Percentiles rank a stretch among this genome's conserved stretches.
phyloP scores from a whole-genome alignment of 2,797 vertebrate genomes.

The Betta splendens region DNA sequence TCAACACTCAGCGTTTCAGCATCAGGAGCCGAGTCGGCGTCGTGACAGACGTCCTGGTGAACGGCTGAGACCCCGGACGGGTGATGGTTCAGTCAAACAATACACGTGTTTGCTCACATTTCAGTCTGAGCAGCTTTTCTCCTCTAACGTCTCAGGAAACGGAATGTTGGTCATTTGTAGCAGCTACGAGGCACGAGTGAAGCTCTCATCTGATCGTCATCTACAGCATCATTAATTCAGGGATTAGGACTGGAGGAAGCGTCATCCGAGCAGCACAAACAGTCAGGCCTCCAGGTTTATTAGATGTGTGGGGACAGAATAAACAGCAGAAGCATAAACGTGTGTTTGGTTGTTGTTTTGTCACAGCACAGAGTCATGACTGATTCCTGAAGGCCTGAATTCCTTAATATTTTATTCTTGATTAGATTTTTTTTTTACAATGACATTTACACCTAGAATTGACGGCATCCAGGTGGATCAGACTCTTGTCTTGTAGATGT shows the following conservation, averaged over 20 bases:
- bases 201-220: constrained; percentile 40
- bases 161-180: no score
- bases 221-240: constrained; percentile 64
- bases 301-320: constrained; percentile 18
- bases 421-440: constrained; percentile 27
- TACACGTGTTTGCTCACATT: no score
- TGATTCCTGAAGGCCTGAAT: no score
- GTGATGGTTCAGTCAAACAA: no score
- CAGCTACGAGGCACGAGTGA: constrained; percentile 52
- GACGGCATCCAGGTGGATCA: constrained; percentile 15
- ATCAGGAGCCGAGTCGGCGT: constrained; percentile 26
- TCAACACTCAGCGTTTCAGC: constrained; percentile 38
- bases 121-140: no score
- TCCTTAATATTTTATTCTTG: background rate
- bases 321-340: constrained; percentile 29
- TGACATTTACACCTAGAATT: constrained; percentile 13
- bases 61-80: background rate
- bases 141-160: no score
- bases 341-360: constrained; percentile 14
- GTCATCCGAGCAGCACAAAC: constrained; percentile 25
- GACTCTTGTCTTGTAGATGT: constrained; percentile 8
- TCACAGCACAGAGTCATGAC: no score
- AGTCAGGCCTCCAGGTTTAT: constrained; percentile 16
- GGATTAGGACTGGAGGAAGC: no score
- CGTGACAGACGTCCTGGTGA: constrained; percentile 17